Evolutionary conservation across 1,140 invertebrate species (phyloP).

Genomic region (Eubasilissa regina): DNA sequence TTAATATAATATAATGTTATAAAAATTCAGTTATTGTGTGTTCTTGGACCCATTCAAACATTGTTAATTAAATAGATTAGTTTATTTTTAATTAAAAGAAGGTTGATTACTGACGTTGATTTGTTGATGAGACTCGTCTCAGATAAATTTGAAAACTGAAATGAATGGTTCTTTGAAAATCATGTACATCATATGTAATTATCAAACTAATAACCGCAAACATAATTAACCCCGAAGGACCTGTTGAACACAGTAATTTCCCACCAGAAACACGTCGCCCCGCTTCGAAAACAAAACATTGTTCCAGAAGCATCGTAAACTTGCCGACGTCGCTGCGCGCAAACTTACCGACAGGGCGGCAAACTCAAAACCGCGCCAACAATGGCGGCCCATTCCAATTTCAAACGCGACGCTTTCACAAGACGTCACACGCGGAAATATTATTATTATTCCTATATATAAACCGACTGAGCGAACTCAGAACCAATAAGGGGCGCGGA

Average conservation of each 20-base stretch:
- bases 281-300: neutral
- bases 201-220: too few relatives aligned
- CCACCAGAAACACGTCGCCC: neutral
- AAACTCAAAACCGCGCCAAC: slow-evolving; percentile 25
- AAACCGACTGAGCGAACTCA: slow-evolving; percentile 45
- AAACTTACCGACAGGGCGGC: slow-evolving; percentile 6
- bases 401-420: slow-evolving; percentile 32
- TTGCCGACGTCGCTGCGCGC: slow-evolving; percentile 16
- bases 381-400: slow-evolving; percentile 45
- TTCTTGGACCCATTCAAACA: too few relatives aligned
- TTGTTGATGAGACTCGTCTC: too few relatives aligned
- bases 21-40: too few relatives aligned
- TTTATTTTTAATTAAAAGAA: too few relatives aligned
- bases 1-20: too few relatives aligned
- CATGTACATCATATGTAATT: too few relatives aligned
- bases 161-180: too few relatives aligned
- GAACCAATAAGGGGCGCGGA: slow-evolving; percentile 60
- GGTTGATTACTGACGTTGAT: too few relatives aligned
- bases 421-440: slow-evolving; percentile 48
- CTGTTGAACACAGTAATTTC: slow-evolving; percentile 48
- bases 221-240: slow-evolving; percentile 42
- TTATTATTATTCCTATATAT: slow-evolving; percentile 50
- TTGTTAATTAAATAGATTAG: too few relatives aligned
- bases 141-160: too few relatives aligned
- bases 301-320: neutral